Evolutionary conservation across 37 sponge, comb jelly and placozoan species (phyloP), one percentile per base, ranked within the genome.

Genomic region (Cliona cf. orientalis): DNA sequence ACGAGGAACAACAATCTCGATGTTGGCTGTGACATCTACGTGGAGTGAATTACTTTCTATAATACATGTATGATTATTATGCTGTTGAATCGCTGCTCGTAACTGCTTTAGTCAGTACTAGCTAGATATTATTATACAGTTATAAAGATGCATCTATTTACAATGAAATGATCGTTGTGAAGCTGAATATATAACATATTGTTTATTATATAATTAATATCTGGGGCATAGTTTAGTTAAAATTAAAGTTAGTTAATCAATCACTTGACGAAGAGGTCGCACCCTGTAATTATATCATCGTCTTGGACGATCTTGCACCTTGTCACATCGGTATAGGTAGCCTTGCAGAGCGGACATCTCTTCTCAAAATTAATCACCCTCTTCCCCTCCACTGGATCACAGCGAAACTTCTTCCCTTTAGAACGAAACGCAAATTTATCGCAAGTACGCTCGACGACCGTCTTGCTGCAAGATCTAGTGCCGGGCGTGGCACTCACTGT

Each of bases 351-450:
- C 28, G 80, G 80, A 53, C 80, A 80, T 26, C 2, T 69, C 0
- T 69, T 56, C 1, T 40, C 31, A 19, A 84, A 84, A n/a, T 44
- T 32, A 19, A 84, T 68, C 58, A 22, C 1, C 58, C 84, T 63
- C 28, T 56, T 42, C 23, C 76, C 61, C 40, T 12, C 32, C 75
- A 38, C 32, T 3, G 55, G 60, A 32, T 32, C 57, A 55, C 85
- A 85, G 12, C 37, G 38, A 31, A 66, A 76, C 82, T 76, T 85
- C 71, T 39, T 69, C 46, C 71, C 71, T 0, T 46, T 1, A 9
- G 33, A 36, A 28, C 82, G 34, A 35, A 69, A 80, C 12, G 58
- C 71, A 37, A 68, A 29, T 40, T 80, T 80, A 40, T 80, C 80
- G 26, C 80, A 80, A n/a, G 59, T 58, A 3, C 37, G 35, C 42